These are phyloP conservation scores for Cebidichthys violaceus DNA, from an alignment of 2,113 vertebrate genomes.

Conservation along the genomic window DNA sequence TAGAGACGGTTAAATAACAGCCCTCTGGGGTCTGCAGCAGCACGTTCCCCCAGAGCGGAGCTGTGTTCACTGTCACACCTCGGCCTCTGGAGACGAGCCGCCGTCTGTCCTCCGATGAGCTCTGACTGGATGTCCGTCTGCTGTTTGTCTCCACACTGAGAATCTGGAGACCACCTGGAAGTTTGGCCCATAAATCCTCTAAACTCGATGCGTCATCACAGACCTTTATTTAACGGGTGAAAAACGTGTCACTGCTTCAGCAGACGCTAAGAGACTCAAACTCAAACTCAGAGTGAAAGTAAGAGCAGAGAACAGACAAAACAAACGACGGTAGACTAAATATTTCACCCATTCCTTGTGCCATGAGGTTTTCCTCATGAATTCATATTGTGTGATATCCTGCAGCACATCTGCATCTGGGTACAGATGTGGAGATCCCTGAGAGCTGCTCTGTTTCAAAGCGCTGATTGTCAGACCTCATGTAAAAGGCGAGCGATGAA, in stretches of 20 bases:
- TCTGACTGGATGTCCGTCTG: constrained; percentile 20
- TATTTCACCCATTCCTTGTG: neutral
- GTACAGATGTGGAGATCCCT: neutral
- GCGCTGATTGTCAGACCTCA: neutral
- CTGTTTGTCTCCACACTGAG: constrained; percentile 22
- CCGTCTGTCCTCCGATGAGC: constrained; percentile 26
- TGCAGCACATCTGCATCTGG: neutral
- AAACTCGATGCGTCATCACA: neutral
- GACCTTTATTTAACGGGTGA: neutral
- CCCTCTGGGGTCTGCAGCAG: neutral
- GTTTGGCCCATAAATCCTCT: neutral
- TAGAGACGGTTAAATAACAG: neutral
- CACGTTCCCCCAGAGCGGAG: neutral
- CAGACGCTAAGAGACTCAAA: neutral
- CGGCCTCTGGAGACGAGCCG: constrained; percentile 21
- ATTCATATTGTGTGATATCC: neutral
- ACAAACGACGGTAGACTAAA: neutral
- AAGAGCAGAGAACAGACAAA: neutral
- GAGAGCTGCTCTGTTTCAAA: constrained; percentile 9
- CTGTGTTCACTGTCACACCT: constrained; percentile 51
- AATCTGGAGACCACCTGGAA: constrained; percentile 45
- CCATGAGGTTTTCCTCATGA: no score
- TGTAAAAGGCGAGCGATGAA: neutral
- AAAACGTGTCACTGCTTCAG: neutral
- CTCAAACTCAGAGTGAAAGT: neutral